Evolutionary conservation across 2,888 invertebrate species (phyloP), one percentile per base, ranked within the genome.

Genomic region (Melanotus villosus): DNA sequence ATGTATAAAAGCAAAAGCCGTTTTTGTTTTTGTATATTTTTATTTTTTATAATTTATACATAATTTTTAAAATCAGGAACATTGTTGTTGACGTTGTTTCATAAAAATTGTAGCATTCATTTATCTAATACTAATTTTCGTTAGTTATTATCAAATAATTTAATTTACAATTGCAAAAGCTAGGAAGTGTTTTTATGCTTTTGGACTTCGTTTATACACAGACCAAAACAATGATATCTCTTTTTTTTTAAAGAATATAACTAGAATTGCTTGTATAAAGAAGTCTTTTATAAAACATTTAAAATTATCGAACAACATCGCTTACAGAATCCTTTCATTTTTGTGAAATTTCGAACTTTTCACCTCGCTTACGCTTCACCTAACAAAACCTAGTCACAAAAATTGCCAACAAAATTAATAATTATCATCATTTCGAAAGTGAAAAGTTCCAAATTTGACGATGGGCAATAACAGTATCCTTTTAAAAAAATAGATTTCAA

Each of bases 91-190:
- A 71, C 64, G 65, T 68, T 63, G 58, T 66, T 64, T 72, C 70
- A 70, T 72, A 70, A 72, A 72, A 72, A 72, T 72, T 64, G 72
- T 70, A 72, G 72, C 70, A 65, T 70, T 68, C 52, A 63, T 68
- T 70, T 65, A 68, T 60, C 65, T 70, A 72, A 67, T 57, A 59
- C 64, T 66, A 72, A 59, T 65, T 62, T 66, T 59, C 59, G 65
- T 57, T 60, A 64, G 50, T 65, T 68, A 68, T 65, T 71, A 71
- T 68, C 68, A 71, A 69, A 71, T 66, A 50, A 71, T 62, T 54
- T 69, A 71, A 72, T 69, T 72, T 68, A 72, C 72, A 68, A 63
- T 66, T 69, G 72, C 72, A 66, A 69, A 69, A 72, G 72, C 72
- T 65, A 69, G 54, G 69, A 69, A 60, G 59, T 69, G 69, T 69